These are phyloP conservation scores for Chloroceryle inda DNA, from an alignment of 2,797 vertebrate genomes.

Conservation along the genomic window DNA sequence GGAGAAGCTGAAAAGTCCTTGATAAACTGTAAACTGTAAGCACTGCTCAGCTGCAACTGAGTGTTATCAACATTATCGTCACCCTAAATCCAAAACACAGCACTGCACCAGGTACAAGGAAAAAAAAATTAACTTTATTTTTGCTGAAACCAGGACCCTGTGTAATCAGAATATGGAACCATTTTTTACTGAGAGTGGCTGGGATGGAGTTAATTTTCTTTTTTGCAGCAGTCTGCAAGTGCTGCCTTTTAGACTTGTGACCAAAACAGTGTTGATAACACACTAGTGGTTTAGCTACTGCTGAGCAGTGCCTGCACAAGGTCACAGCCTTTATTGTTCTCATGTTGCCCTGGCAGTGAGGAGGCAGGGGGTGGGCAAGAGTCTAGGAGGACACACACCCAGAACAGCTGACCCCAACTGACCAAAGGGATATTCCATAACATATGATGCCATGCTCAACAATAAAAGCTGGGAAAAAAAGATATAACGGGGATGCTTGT, in stretches of 20 bases:
- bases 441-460: neutral
- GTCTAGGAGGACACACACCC: neutral
- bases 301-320: neutral
- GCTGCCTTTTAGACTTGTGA: neutral
- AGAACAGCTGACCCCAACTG: neutral
- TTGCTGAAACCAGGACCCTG: neutral
- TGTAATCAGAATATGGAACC: neutral
- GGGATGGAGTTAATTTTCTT: neutral
- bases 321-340: neutral
- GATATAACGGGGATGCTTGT: neutral
- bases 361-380: neutral
- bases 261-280: neutral
- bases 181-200: neutral
- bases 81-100: neutral
- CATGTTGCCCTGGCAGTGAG: neutral
- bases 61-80: neutral
- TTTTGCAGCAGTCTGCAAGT: neutral
- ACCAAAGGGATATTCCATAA: neutral
- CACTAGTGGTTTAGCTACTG: neutral
- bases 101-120: neutral
- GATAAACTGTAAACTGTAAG: neutral
- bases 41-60: too few species aligned
- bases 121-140: neutral
- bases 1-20: neutral
- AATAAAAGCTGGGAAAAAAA: neutral